Evolutionary conservation across 1,140 invertebrate genomes (phyloP).

Genomic region (Drosophila asahinai): DNA sequence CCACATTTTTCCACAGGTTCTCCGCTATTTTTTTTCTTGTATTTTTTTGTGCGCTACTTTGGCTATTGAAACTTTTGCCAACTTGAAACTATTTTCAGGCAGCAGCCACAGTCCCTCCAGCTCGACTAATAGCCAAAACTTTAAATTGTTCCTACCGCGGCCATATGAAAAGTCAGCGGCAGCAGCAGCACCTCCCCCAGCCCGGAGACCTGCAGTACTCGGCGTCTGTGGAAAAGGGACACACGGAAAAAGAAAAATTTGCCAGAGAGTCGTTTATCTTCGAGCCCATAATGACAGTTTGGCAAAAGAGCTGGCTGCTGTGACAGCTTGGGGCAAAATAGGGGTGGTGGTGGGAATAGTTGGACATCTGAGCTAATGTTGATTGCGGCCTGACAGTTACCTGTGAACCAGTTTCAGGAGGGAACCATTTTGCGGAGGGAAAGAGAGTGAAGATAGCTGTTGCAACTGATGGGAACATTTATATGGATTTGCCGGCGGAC

Average conservation of each 20-base stretch:
- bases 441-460: slow-evolving; percentile 20
- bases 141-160: slow-evolving; percentile 78
- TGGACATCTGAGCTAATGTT: slow-evolving; percentile 51
- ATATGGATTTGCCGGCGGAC: slow-evolving; percentile 2
- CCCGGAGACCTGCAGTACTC: slow-evolving; percentile 18
- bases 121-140: slow-evolving; percentile 79
- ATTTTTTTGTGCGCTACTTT: slow-evolving; percentile 23
- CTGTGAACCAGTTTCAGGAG: slow-evolving; percentile 37
- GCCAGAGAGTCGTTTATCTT: slow-evolving; percentile 79
- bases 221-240: neutral
- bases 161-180: slow-evolving; percentile 78
- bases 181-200: neutral
- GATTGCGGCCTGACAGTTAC: slow-evolving; percentile 54
- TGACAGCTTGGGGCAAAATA: slow-evolving; percentile 54
- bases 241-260: slow-evolving; percentile 52
- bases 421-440: neutral
- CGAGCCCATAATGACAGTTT: slow-evolving; percentile 80
- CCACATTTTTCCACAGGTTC: slow-evolving; percentile 37
- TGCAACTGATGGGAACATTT: slow-evolving; percentile 21
- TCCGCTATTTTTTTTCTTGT: neutral
- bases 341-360: slow-evolving; percentile 12
- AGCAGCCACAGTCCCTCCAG: slow-evolving; percentile 16
- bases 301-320: slow-evolving; percentile 69
- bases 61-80: slow-evolving; percentile 68
- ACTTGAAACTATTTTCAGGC: slow-evolving; percentile 77